These are phyloP conservation scores for Agelastica alni DNA, from an alignment of 2,888 invertebrate species.

Conservation along the genomic window DNA sequence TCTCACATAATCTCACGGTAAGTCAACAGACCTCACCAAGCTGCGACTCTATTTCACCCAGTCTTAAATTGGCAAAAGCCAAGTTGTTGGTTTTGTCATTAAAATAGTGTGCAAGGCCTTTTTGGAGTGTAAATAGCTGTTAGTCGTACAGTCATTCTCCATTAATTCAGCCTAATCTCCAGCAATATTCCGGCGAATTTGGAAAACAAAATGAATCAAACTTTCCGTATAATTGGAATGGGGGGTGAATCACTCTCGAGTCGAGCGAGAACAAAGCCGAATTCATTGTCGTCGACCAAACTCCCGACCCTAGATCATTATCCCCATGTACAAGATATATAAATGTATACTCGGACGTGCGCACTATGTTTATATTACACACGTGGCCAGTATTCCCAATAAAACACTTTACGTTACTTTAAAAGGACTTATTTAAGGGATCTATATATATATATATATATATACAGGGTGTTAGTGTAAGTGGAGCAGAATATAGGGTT, in stretches of 20 bases:
- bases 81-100: no score
- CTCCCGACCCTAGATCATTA: constrained; percentile 36
- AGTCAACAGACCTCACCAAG: no score
- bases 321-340: constrained; percentile 37
- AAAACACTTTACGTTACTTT: constrained; percentile 14
- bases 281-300: constrained; percentile 22
- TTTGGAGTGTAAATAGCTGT: no score
- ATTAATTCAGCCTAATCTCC: background rate
- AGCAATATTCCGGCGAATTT: constrained; percentile 20
- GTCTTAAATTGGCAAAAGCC: no score
- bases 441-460: no score
- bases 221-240: constrained; percentile 35
- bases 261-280: constrained; percentile 20
- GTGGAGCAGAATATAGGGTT: background rate
- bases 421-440: constrained; percentile 3
- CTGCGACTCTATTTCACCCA: no score
- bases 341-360: constrained; percentile 27
- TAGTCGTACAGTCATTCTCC: no score
- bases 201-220: constrained; percentile 42
- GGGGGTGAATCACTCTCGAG: constrained; percentile 40
- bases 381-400: constrained; percentile 29
- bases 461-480: background rate
- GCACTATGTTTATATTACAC: constrained; percentile 30
- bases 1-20: no score
- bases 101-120: no score